Conservation (phyloP, 2,888 invertebrate genomes). For the Mythimna lalbum region DNA sequence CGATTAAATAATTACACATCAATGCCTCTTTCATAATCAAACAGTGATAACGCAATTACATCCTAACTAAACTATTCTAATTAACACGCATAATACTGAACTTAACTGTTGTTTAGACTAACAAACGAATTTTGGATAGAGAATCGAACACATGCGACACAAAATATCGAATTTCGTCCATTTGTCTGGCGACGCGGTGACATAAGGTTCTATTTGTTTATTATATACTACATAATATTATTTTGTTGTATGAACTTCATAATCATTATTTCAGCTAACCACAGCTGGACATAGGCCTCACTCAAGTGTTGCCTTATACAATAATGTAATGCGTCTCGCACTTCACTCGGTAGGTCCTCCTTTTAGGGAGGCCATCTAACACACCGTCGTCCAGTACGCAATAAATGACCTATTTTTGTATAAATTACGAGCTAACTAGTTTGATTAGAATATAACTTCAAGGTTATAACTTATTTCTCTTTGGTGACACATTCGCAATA, state of each 20-base stretch:
- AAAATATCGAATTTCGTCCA: constrained; percentile 78
- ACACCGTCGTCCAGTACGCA: not conserved
- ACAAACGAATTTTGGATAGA: constrained; percentile 31
- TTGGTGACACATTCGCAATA: not conserved
- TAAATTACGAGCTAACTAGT: not conserved
- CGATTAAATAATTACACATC: not conserved
- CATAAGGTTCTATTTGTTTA: constrained; percentile 2
- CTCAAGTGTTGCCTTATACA: not conserved
- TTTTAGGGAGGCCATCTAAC: too few species aligned
- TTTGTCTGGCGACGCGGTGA: constrained; percentile 62
- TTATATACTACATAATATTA: too few species aligned
- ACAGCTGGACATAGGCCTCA: not conserved
- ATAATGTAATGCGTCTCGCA: not conserved
- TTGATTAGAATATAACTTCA: not conserved
- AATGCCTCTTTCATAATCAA: constrained; percentile 6
- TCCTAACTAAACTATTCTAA: constrained; percentile 25
- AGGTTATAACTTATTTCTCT: too few species aligned
- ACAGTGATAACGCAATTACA: constrained; percentile 22
- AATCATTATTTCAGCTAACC: not conserved
- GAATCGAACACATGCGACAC: constrained; percentile 59
- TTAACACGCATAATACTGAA: constrained; percentile 7
- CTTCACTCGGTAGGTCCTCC: not conserved
- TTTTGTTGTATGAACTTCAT: not conserved
- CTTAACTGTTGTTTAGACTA: constrained; percentile 32
- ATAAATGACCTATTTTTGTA: not conserved